Evolutionary conservation across 2,888 invertebrate genomes (phyloP).

Genomic region (Ecdyonurus torrentis): DNA sequence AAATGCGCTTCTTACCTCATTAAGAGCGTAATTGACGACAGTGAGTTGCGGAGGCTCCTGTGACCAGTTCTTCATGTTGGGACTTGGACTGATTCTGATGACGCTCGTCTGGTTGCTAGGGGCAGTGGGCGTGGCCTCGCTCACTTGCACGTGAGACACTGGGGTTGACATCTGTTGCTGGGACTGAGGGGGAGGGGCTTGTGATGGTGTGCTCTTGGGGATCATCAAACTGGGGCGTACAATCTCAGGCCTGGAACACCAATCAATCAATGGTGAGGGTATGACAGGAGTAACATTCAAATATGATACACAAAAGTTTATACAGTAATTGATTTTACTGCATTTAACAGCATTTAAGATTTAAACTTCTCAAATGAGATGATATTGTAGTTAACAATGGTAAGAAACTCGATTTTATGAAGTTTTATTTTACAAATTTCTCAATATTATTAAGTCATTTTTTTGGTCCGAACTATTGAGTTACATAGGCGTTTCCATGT

Average conservation of each 20-base stretch:
- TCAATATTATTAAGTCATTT: too few relatives aligned
- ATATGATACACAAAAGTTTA: not conserved
- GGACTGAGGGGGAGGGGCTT: slow-evolving; percentile 15
- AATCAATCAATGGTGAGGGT: not conserved
- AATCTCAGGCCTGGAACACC: slow-evolving; percentile 43
- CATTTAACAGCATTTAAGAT: too few relatives aligned
- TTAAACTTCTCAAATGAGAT: too few relatives aligned
- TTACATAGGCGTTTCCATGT: too few relatives aligned
- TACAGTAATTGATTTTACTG: too few relatives aligned
- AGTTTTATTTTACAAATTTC: too few relatives aligned
- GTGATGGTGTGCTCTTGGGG: slow-evolving; percentile 26
- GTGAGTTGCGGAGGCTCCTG: slow-evolving; percentile 23
- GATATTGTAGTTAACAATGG: too few relatives aligned
- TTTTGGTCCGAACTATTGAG: too few relatives aligned
- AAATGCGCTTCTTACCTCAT: not conserved
- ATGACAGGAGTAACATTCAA: slow-evolving; percentile 11
- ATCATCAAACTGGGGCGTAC: slow-evolving; percentile 41
- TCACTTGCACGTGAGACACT: not conserved
- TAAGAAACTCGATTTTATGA: too few relatives aligned
- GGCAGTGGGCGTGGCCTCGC: not conserved
- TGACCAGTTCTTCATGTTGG: slow-evolving; percentile 21
- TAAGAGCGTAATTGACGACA: slow-evolving; percentile 19
- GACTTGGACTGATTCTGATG: slow-evolving; percentile 57
- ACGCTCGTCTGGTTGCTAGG: slow-evolving; percentile 43
- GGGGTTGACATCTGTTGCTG: not conserved